phyloP scores from a whole-genome alignment of 2,797 vertebrate genomes.

The Mormyrus hasselquistii region DNA sequence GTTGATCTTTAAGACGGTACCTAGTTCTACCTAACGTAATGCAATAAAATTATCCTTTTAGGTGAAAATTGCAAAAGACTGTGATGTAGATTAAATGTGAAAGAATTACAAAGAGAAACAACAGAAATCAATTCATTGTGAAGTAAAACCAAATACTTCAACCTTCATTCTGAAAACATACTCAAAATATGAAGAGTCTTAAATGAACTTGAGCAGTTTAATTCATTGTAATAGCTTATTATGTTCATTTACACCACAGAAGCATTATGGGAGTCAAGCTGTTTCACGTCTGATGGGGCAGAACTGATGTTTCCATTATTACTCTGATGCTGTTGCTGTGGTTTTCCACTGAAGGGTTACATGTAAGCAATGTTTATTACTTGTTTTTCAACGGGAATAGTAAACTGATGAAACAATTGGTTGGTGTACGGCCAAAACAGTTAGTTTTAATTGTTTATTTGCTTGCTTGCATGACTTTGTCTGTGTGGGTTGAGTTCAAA shows the following conservation, averaged over 20 bases:
- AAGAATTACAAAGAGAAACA: not conserved
- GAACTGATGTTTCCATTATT: conserved; percentile 4
- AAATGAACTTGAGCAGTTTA: not conserved
- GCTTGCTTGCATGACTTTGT: not conserved
- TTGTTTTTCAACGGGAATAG: not conserved
- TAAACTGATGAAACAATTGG: not conserved
- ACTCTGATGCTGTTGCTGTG: not conserved
- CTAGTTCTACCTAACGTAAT: not conserved
- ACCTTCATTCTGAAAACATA: not conserved
- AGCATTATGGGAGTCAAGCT: conserved; percentile 12
- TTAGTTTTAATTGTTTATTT: not conserved
- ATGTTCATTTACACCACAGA: not conserved
- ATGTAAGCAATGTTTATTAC: not conserved
- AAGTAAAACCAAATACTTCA: not conserved
- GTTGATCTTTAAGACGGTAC: not conserved
- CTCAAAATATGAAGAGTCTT: not conserved
- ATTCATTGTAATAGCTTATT: not conserved
- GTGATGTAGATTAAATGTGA: not conserved
- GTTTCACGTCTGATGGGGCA: not conserved
- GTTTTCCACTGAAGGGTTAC: not conserved
- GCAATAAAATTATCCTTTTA: not conserved
- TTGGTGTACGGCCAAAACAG: not conserved
- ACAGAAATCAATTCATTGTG: not conserved
- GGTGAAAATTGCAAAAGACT: not conserved
- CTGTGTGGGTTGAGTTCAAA: not conserved